Evolutionary conservation across 2,888 invertebrate species (phyloP), one percentile per base, ranked within the genome.

Genomic region (Incurvaria masculella): DNA sequence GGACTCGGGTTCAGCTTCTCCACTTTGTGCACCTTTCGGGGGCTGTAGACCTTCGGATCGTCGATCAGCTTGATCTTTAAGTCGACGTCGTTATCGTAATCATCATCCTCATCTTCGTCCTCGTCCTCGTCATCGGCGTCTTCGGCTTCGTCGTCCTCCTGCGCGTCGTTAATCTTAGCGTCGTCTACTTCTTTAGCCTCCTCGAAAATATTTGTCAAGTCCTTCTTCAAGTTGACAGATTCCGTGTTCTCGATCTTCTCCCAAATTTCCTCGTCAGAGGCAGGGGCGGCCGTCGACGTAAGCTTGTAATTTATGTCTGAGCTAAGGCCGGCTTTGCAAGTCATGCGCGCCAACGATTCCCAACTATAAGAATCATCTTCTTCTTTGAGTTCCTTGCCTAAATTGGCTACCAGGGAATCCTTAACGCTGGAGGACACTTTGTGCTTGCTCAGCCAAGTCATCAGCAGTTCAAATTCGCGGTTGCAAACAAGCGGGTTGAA

Each of bases 401-500:
- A 54, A 55, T 76, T 76, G 16, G 76, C 72, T 52, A 75, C 69
- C 52, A 63, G 70, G 2, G 65, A 66, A 21, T 62, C 58, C 45
- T 69, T 65, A 1, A 65, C 74, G 50, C 74, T 79, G 4, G 84
- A 82, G 2, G 78, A 76, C 1, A 87, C 81, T 53, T 81, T 80
- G 46, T 79, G 78, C 33, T 76, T 72, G 53, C 74, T 82, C 48
- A 88, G 68, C 82, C 83, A 86, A 44, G 80, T 74, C 61, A 90
- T 82, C 33, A 88, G 81, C 47, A 82, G 75, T 55, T 84, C 83
- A 59, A 90, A 85, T 44, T 86, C 84, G 21, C 80, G 74, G 54
- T 84, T 83, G 64, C 91, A 91, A 41, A 81, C 79, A 33, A 91
- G 68, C 2, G 85, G 85, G 66, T 88, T 88, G 55, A 82, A 76